phyloP scores from a whole-genome alignment of 1,140 invertebrate genomes.

The Papilio dardanus region DNA sequence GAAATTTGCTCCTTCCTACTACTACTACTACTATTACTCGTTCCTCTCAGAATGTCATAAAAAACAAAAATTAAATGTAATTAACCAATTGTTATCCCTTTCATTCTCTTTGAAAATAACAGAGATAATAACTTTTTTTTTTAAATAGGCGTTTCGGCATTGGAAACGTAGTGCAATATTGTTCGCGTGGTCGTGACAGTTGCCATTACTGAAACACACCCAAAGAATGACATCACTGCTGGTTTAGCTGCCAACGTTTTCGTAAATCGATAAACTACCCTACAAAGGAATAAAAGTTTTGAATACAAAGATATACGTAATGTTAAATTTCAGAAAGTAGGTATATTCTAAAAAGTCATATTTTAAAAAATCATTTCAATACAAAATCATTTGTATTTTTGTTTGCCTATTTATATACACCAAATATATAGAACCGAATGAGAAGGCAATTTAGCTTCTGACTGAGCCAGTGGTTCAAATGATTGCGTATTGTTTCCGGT shows the following conservation, averaged over 20 bases:
- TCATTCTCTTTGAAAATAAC: too few species aligned
- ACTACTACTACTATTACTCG: too few species aligned
- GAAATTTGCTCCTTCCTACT: too few species aligned
- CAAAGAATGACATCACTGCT: constrained; percentile 22
- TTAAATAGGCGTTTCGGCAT: too few species aligned
- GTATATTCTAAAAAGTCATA: too few species aligned
- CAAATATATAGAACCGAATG: background rate
- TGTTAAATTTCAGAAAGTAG: too few species aligned
- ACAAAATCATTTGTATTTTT: background rate
- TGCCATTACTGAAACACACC: constrained; percentile 26
- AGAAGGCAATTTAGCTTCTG: constrained; percentile 11
- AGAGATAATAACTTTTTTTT: too few species aligned
- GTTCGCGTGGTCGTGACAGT: background rate
- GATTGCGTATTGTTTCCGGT: constrained; percentile 6
- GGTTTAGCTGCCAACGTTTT: constrained; percentile 26
- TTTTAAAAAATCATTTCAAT: background rate
- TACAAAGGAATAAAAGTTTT: background rate
- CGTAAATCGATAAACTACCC: background rate
- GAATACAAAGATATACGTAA: too few species aligned
- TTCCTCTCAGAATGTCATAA: too few species aligned
- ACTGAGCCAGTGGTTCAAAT: constrained; percentile 3
- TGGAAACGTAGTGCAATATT: background rate
- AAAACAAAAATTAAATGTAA: too few species aligned
- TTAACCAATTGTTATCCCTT: too few species aligned
- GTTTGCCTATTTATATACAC: background rate